Evolutionary conservation across 2,113 vertebrate genomes (phyloP).

Genomic region (Dromiciops gliroides): DNA sequence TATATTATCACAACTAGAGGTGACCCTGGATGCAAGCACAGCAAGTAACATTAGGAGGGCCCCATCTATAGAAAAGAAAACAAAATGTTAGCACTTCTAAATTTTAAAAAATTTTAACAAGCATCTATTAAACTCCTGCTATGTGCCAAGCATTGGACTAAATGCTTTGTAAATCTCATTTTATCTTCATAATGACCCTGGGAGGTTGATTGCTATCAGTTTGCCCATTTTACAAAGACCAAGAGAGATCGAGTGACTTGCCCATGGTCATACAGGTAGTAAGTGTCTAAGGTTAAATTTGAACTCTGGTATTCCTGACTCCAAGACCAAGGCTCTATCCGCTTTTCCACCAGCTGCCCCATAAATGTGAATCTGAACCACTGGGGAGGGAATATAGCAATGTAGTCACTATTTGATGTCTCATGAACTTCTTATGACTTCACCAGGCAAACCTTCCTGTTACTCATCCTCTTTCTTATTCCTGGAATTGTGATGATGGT

Average conservation of each 20-base stretch:
- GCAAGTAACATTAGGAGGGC: neutral
- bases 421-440: conserved; percentile 60
- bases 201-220: neutral
- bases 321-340: neutral
- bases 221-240: neutral
- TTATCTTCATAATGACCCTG: neutral
- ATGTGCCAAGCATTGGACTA: neutral
- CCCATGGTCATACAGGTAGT: neutral
- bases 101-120: neutral
- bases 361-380: neutral
- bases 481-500: conserved; percentile 96
- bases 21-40: no score
- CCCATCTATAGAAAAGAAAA: neutral
- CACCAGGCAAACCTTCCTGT: conserved; percentile 92
- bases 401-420: neutral
- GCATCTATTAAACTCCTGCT: neutral
- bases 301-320: neutral
- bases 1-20: no score
- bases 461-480: conserved; percentile 95
- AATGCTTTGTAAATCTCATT: neutral
- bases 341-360: neutral
- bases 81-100: neutral
- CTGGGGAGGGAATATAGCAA: neutral
- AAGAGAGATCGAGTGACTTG: neutral
- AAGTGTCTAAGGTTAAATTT: neutral